A percentile compares a stretch with the other conserved stretches of the same genome.
phyloP scores from a whole-genome alignment of 2,113 vertebrate species.

The Zootoca vivipara region DNA sequence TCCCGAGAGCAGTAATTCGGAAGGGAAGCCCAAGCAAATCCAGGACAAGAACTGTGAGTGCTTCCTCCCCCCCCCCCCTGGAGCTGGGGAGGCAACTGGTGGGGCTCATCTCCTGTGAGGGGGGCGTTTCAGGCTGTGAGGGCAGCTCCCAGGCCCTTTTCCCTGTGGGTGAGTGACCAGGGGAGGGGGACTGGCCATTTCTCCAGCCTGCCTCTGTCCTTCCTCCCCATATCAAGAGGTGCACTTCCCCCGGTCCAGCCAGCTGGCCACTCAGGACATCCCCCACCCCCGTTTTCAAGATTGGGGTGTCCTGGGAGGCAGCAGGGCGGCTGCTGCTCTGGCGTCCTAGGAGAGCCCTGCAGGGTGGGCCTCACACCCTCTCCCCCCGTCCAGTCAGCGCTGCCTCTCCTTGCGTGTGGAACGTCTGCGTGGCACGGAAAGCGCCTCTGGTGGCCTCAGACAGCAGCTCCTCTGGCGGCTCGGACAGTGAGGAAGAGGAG shows the following conservation, averaged over 20 bases:
- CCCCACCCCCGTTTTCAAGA: background rate
- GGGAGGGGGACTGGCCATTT: too few species aligned
- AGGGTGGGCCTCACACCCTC: background rate
- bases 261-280: background rate
- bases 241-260: background rate
- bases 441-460: slow-evolving; percentile 80
- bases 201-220: too few species aligned
- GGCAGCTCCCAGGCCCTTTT: background rate
- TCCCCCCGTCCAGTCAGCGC: slow-evolving; percentile 51
- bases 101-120: background rate
- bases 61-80: background rate
- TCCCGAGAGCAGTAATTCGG: slow-evolving; percentile 58
- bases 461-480: slow-evolving; percentile 86
- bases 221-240: too few species aligned
- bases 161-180: background rate
- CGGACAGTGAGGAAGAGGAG: slow-evolving; percentile 80
- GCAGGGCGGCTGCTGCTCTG: background rate
- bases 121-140: background rate
- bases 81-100: too few species aligned
- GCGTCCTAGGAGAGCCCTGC: too few species aligned
- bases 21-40: slow-evolving; percentile 72
- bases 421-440: slow-evolving; percentile 74
- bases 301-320: background rate
- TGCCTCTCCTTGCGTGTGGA: slow-evolving; percentile 77
- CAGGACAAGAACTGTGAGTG: slow-evolving; percentile 71